phyloP scores from a whole-genome alignment of 2,113 vertebrate genomes.

The Pollachius pollachius region DNA sequence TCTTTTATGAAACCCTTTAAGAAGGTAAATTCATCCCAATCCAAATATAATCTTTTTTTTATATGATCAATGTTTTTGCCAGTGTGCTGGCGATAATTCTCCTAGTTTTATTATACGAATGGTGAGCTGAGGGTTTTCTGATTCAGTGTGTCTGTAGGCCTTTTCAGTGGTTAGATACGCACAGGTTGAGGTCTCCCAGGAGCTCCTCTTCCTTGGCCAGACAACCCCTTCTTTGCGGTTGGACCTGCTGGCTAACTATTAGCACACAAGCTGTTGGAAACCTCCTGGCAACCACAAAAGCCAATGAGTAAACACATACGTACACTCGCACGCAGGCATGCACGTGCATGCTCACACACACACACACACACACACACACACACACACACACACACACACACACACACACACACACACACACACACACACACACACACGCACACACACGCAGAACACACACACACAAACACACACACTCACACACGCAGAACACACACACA shows the following conservation, averaged over 20 bases:
- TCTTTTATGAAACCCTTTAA: too few relatives aligned
- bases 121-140: too few relatives aligned
- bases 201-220: constrained; percentile 23
- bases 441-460: not conserved
- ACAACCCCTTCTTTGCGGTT: constrained; percentile 33
- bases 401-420: constrained; percentile 27
- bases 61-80: too few relatives aligned
- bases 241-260: constrained; percentile 28
- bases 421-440: constrained; percentile 28
- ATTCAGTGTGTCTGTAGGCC: not conserved
- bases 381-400: constrained; percentile 14
- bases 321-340: constrained; percentile 6
- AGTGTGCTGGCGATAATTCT: not conserved
- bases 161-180: constrained; percentile 3
- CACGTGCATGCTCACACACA: not conserved
- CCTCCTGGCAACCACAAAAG: constrained; percentile 52
- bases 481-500: constrained; percentile 19
- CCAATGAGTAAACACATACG: constrained; percentile 19
- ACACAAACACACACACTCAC: constrained; percentile 26
- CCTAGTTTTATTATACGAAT: not conserved
- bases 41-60: too few relatives aligned
- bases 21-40: too few relatives aligned
- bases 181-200: constrained; percentile 12
- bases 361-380: not conserved
- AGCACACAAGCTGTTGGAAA: constrained; percentile 54